Percentiles rank a stretch among this genome's conserved stretches.
These are phyloP conservation scores for Brachyhypopomus occidentalis DNA, from an alignment of 2,113 vertebrate species.

Conservation along the genomic window DNA sequence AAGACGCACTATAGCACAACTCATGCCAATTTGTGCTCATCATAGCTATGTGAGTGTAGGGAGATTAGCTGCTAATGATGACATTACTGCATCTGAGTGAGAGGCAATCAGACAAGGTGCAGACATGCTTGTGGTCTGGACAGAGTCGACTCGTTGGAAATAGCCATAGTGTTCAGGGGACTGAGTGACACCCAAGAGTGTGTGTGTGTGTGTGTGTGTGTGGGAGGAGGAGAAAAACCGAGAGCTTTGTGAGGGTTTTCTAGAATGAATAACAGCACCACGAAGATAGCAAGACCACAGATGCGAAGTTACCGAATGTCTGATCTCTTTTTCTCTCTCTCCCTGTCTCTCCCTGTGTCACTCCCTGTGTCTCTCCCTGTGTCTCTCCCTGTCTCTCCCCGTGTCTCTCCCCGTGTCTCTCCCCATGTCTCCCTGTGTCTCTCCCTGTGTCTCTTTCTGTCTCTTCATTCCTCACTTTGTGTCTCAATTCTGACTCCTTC, in stretches of 20 bases:
- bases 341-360: neutral
- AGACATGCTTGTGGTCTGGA: slow-evolving; percentile 56
- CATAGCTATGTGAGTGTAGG: slow-evolving; percentile 66
- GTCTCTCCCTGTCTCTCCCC: neutral
- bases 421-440: slow-evolving; percentile 29
- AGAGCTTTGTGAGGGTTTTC: slow-evolving; percentile 49
- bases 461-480: slow-evolving; percentile 28
- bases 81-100: slow-evolving; percentile 71
- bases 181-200: slow-evolving; percentile 31
- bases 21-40: slow-evolving; percentile 75
- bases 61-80: slow-evolving; percentile 74
- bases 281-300: slow-evolving; percentile 40
- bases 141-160: slow-evolving; percentile 51
- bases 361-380: slow-evolving; percentile 29
- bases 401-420: slow-evolving; percentile 33
- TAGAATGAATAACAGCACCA: slow-evolving; percentile 50
- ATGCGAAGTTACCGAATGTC: slow-evolving; percentile 47
- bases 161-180: slow-evolving; percentile 19
- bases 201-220: slow-evolving; percentile 14
- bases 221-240: slow-evolving; percentile 10
- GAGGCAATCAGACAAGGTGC: slow-evolving; percentile 33
- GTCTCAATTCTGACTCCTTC: neutral
- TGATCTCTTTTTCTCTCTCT: slow-evolving; percentile 28
- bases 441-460: slow-evolving; percentile 32
- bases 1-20: slow-evolving; percentile 46